These are phyloP conservation scores for Alligator sinensis DNA, from an alignment of 2,113 vertebrate species.

Conservation along the genomic window DNA sequence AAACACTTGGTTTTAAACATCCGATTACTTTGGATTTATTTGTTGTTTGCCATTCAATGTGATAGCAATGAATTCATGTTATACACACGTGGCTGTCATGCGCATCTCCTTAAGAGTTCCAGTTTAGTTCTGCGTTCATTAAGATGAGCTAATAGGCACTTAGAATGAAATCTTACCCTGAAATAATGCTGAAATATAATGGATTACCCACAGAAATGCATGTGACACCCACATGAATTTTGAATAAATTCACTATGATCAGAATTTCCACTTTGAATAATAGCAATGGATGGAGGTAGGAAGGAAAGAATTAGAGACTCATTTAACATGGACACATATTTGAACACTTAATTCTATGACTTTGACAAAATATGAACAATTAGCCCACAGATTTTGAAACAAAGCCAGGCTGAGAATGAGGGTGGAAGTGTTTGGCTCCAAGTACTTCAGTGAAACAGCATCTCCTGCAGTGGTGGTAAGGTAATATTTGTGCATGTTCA, in stretches of 20 bases:
- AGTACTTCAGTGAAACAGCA: neutral
- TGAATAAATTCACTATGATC: neutral
- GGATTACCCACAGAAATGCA: neutral
- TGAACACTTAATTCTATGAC: neutral
- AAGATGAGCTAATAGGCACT: neutral
- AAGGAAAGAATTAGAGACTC: neutral
- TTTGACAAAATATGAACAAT: neutral
- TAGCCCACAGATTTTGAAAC: neutral
- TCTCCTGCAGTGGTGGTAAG: neutral
- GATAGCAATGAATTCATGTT: neutral
- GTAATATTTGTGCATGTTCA: neutral
- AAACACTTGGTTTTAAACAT: neutral
- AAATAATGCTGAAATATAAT: neutral
- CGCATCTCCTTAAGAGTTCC: neutral
- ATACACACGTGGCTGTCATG: neutral
- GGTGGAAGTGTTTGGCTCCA: neutral
- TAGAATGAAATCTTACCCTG: neutral
- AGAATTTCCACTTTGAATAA: neutral
- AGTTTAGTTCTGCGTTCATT: neutral
- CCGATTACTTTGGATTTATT: neutral
- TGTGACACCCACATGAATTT: neutral
- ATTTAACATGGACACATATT: neutral
- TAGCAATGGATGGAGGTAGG: neutral
- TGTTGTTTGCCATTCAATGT: neutral
- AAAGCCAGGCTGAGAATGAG: neutral